phyloP scores from a whole-genome alignment of 1,140 invertebrate genomes.

The Hylaeus anthracinus region DNA sequence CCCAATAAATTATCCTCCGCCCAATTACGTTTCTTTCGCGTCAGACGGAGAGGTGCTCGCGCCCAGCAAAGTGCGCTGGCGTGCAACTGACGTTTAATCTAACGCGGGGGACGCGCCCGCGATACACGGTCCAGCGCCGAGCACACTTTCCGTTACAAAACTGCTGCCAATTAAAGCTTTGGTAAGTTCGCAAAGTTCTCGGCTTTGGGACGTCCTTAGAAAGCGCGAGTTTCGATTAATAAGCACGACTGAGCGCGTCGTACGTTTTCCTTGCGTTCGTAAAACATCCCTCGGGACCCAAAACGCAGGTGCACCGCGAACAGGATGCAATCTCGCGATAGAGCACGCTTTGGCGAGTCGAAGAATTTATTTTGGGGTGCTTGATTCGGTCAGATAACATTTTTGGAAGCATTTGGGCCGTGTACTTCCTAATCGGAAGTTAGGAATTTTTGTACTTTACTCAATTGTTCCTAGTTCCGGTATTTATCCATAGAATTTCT shows the following conservation, averaged over 20 bases:
- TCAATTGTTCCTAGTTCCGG: too few relatives aligned
- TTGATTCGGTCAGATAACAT: not conserved
- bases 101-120: too few relatives aligned
- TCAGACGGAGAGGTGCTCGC: not conserved
- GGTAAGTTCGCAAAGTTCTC: not conserved
- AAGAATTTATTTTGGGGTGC: slow-evolving; percentile 25
- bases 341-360: slow-evolving; percentile 30
- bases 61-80: not conserved
- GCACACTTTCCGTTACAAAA: not conserved
- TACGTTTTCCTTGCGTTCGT: slow-evolving; percentile 49
- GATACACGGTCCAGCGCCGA: not conserved
- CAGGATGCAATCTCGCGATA: slow-evolving; percentile 31
- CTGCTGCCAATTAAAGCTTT: slow-evolving; percentile 2
- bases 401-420: too few relatives aligned
- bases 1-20: slow-evolving; percentile 10
- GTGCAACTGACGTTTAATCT: slow-evolving; percentile 22
- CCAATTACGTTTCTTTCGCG: slow-evolving; percentile 1
- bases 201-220: not conserved
- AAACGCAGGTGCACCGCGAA: slow-evolving; percentile 40
- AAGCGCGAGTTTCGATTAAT: slow-evolving; percentile 45
- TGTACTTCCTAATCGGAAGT: too few relatives aligned
- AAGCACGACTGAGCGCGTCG: slow-evolving; percentile 29
- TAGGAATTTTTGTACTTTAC: too few relatives aligned
- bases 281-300: slow-evolving; percentile 45
- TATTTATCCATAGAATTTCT: too few relatives aligned